Base-by-base conservation (phyloP, 2,888 invertebrate species). In the Harpalus rubripes region DNA sequence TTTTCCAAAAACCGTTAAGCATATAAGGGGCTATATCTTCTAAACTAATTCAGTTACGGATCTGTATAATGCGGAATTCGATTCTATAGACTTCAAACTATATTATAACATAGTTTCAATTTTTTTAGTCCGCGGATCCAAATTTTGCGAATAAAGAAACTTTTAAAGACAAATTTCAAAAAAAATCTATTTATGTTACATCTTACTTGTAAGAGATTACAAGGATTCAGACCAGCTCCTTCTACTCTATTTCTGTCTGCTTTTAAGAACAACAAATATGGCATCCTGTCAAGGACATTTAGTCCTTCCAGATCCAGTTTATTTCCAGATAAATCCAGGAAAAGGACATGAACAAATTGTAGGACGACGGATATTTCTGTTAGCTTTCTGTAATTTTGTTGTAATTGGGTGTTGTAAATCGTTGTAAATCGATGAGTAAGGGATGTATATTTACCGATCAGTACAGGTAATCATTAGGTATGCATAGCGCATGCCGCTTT, bases 301-400 rank as follows among this genome's bases (percentile, higher is more conserved):
- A 94, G 87, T 0, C 90, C 91, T 0, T 92, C 91, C 15, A 92
- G 87, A 3, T 90, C 92, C 44, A 94, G 87, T 41, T 89, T 89
- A 87, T 94, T 94, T 1, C 92, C 90, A 4, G 93, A 93, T 0
- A 94, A 90, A 86, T 94, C 92, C 0, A 94, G 89, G 87, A 93
- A 94, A 82, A 94, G 91, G 1, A 94, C 89, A 87, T 94, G 92
- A 84, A 91, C 92, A 88, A 93, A 94, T 78, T 89, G 89, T 41
- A 90, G 89, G 84, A 94, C 90, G 0, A 91, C 91, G 0, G 89
- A 88, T n/a, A 94, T 91, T 80, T 93, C 91, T 0, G 93, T 94
- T 10, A 94, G 88, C 7, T 88, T 89, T 90, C 92, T 91, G 15
- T 76, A 86, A 82, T 8, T n/a, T 39, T 41, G 59, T 65, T 26